phyloP scores from a whole-genome alignment of 2,888 invertebrate genomes.

The Rhingia rostrata region DNA sequence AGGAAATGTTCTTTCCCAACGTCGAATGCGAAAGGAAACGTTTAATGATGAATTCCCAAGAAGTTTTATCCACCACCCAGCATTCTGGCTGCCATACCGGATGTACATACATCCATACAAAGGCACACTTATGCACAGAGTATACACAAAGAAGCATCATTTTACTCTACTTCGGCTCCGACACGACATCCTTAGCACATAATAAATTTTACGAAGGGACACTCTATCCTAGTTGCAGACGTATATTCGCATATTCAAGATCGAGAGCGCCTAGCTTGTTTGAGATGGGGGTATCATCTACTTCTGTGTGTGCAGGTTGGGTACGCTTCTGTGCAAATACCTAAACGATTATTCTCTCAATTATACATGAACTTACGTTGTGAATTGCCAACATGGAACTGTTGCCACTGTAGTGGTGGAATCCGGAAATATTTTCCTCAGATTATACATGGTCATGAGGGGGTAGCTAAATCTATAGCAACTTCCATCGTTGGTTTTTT shows the following conservation, averaged over 20 bases:
- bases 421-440: conserved; percentile 55
- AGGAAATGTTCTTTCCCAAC: conserved; percentile 57
- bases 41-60: conserved; percentile 73
- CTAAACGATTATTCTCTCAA: conserved; percentile 71
- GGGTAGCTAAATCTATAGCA: too few relatives aligned
- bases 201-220: conserved; percentile 67
- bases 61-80: conserved; percentile 27
- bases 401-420: conserved; percentile 43
- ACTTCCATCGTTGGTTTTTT: too few relatives aligned
- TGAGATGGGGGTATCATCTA: conserved; percentile 12
- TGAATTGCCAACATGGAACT: conserved; percentile 8
- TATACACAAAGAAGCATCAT: conserved; percentile 62
- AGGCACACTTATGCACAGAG: conserved; percentile 24
- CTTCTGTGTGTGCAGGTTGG: conserved; percentile 16
- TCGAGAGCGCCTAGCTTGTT: too few relatives aligned
- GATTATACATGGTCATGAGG: conserved; percentile 14
- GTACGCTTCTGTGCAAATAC: conserved; percentile 55
- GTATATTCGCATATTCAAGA: not conserved
- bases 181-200: conserved; percentile 64
- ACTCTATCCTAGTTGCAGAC: conserved; percentile 30
- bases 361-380: conserved; percentile 66
- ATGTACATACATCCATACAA: not conserved
- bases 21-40: conserved; percentile 59
- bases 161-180: conserved; percentile 42
- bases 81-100: not conserved